These are phyloP conservation scores for Drosophila tani DNA, from an alignment of 1,140 invertebrate species.

Conservation along the genomic window DNA sequence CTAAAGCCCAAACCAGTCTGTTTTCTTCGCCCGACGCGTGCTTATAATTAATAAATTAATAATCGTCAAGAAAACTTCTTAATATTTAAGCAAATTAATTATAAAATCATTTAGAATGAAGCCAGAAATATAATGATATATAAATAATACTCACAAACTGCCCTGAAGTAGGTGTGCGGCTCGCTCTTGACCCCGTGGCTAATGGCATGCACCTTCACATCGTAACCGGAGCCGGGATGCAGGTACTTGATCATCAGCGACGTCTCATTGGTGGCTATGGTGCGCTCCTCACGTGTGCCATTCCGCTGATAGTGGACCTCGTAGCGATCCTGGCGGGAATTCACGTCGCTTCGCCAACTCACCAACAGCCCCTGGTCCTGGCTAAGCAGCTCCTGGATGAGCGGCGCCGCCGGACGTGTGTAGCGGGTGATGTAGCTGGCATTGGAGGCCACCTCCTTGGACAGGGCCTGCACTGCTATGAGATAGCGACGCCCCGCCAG, in stretches of 20 bases:
- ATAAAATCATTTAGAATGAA: too few species aligned
- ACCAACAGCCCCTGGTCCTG: conserved; percentile 92
- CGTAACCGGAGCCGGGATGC: conserved; percentile 94
- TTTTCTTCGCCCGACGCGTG: background rate
- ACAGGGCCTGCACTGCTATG: conserved; percentile 92
- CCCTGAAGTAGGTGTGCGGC: conserved; percentile 94
- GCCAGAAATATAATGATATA: too few species aligned
- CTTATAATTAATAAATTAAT: background rate
- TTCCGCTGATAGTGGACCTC: conserved; percentile 93
- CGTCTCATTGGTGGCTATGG: conserved; percentile 89
- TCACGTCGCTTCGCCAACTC: conserved; percentile 96
- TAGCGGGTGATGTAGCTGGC: conserved; percentile 90
- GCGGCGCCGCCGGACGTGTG: conserved; percentile 93
- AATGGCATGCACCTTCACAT: conserved; percentile 94
- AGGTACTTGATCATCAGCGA: conserved; percentile 90
- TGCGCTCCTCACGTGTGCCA: conserved; percentile 89
- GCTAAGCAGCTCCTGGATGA: conserved; percentile 92
- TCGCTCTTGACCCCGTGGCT: conserved; percentile 94
- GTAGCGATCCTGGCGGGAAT: conserved; percentile 95
- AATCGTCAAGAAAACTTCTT: background rate
- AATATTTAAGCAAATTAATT: background rate
- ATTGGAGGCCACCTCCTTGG: conserved; percentile 92
- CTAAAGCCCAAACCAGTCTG: background rate
- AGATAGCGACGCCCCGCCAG: conserved; percentile 95
- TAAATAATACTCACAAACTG: conserved; percentile 89